Conservation (phyloP, 2,113 vertebrate species). For the Epinephelus fuscoguttatus region DNA sequence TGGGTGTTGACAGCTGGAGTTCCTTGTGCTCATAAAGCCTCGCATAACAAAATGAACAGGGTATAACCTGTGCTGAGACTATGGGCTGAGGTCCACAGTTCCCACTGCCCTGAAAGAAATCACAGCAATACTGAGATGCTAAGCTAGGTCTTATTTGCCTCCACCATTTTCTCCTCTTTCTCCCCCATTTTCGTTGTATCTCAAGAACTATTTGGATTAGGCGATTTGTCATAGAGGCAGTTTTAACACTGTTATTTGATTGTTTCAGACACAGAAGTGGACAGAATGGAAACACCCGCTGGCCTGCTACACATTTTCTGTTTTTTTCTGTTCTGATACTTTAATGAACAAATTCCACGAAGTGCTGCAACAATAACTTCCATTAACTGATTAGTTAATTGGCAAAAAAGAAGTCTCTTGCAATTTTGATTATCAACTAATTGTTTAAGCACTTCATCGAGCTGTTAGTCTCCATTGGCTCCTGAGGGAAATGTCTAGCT, state of each 20-base stretch:
- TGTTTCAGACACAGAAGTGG: neutral
- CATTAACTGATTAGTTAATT: neutral
- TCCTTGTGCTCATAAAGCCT: conserved; percentile 37
- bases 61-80: conserved; percentile 1
- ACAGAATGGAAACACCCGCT: neutral
- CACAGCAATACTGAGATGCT: conserved; percentile 5
- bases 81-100: conserved; percentile 7
- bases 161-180: neutral
- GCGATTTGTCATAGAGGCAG: neutral
- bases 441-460: neutral
- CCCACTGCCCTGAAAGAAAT: conserved; percentile 16
- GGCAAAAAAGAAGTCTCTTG: neutral
- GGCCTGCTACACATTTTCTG: too few species aligned
- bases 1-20: conserved; percentile 50
- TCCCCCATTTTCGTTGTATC: neutral
- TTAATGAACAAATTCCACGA: neutral
- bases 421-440: too few species aligned
- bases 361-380: neutral
- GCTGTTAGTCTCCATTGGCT: neutral
- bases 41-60: conserved; percentile 35
- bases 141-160: neutral
- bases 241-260: neutral
- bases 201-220: neutral
- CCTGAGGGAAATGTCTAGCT: neutral
- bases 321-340: neutral